Percentiles rank a stretch among this genome's conserved stretches.
Evolutionary conservation across 1,140 invertebrate genomes (phyloP).

Genomic region (Varroa destructor): DNA sequence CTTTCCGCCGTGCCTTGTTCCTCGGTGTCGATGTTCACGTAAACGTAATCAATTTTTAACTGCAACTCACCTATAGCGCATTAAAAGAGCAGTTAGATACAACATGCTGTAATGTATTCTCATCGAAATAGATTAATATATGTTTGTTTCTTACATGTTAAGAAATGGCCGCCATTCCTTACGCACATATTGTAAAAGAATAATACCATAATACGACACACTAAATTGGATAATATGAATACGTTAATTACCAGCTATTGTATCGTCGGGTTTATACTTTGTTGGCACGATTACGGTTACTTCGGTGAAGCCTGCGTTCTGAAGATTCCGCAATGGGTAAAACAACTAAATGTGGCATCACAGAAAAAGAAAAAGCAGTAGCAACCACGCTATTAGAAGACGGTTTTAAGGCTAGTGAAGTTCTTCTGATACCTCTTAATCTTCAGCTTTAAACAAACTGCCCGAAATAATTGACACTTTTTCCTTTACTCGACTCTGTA

Average conservation of each 20-base stretch:
- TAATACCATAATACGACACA: neutral
- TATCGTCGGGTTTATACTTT: slow-evolving; percentile 16
- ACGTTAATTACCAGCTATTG: neutral
- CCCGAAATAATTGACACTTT: too few relatives aligned
- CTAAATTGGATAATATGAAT: neutral
- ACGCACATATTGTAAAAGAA: neutral
- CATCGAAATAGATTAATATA: too few relatives aligned
- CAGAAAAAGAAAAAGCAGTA: too few relatives aligned
- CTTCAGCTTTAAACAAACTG: too few relatives aligned
- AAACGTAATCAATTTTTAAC: slow-evolving; percentile 5
- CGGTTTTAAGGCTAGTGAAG: too few relatives aligned
- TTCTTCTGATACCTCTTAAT: too few relatives aligned
- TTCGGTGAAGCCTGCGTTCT: slow-evolving; percentile 10
- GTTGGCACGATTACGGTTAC: slow-evolving; percentile 5
- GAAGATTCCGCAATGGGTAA: slow-evolving; percentile 15
- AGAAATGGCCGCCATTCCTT: too few relatives aligned
- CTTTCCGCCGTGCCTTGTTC: slow-evolving; percentile 16
- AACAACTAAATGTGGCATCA: neutral
- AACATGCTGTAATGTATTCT: too few relatives aligned
- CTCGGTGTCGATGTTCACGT: slow-evolving; percentile 9
- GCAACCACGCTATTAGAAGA: too few relatives aligned
- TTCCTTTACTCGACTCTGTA: too few relatives aligned
- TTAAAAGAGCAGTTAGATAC: too few relatives aligned
- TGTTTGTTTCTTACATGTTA: too few relatives aligned
- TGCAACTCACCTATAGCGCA: slow-evolving; percentile 1